Conservation (phyloP, 1,140 invertebrate species). For the Rhyacophila brunnea region DNA sequence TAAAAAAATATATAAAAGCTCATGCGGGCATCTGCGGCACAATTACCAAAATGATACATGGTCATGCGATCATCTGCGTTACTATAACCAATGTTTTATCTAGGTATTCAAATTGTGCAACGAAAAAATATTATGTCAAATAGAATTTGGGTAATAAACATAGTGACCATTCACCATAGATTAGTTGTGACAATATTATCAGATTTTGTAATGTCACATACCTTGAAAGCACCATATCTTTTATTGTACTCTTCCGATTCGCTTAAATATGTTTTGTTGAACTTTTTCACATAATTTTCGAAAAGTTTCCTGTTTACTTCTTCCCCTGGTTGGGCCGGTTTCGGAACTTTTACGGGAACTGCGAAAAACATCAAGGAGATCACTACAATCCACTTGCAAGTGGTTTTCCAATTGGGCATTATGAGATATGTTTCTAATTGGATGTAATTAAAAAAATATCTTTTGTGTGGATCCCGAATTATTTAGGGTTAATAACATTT, state of each 20-base stretch:
- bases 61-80: too few species aligned
- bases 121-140: too few species aligned
- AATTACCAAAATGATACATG: too few species aligned
- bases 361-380: constrained; percentile 53
- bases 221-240: constrained; percentile 66
- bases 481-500: too few species aligned
- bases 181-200: too few species aligned
- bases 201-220: too few species aligned
- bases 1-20: too few species aligned
- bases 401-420: constrained; percentile 22
- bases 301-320: constrained; percentile 53
- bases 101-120: too few species aligned
- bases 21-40: too few species aligned
- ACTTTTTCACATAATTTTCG: constrained; percentile 60
- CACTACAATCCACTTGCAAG: constrained; percentile 36
- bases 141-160: constrained; percentile 8
- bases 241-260: constrained; percentile 57
- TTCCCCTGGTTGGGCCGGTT: constrained; percentile 35
- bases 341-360: constrained; percentile 51
- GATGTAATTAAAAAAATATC: too few species aligned
- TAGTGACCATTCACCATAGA: constrained; percentile 12
- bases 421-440: not conserved
- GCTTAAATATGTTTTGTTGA: constrained; percentile 67
- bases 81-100: too few species aligned
- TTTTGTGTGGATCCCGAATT: too few species aligned